Percentiles rank a stretch among this genome's conserved stretches.
phyloP scores from a whole-genome alignment of 2,888 invertebrate species.

The Aphidius colemani region DNA sequence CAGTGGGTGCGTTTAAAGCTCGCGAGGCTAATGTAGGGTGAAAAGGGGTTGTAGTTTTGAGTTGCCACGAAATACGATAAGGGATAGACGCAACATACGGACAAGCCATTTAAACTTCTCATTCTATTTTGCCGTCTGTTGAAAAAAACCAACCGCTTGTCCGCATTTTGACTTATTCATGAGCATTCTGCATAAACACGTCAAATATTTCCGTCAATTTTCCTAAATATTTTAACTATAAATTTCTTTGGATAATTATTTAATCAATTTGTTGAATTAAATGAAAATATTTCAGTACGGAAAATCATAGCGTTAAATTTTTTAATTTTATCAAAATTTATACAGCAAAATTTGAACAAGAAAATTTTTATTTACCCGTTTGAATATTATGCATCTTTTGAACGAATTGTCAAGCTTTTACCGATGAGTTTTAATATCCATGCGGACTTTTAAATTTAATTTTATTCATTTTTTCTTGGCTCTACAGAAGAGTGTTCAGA shows the following conservation, averaged over 20 bases:
- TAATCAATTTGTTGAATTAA: too few species aligned
- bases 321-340: too few species aligned
- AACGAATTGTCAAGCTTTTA: slow-evolving; percentile 5
- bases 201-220: too few species aligned
- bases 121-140: slow-evolving; percentile 38
- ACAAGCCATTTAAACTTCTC: slow-evolving; percentile 61
- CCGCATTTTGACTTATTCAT: slow-evolving; percentile 61
- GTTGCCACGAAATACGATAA: slow-evolving; percentile 24
- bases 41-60: slow-evolving; percentile 31
- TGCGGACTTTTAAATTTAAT: slow-evolving; percentile 37
- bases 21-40: slow-evolving; percentile 35
- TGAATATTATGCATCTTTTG: too few species aligned
- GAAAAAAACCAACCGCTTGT: slow-evolving; percentile 56
- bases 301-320: too few species aligned
- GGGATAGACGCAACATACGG: slow-evolving; percentile 57
- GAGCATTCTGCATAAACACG: slow-evolving; percentile 55
- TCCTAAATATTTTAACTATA: too few species aligned
- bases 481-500: slow-evolving; percentile 31
- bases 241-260: too few species aligned
- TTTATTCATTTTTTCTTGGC: slow-evolving; percentile 54
- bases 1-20: slow-evolving; percentile 31
- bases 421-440: neutral
- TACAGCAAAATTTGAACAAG: too few species aligned
- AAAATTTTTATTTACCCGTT: too few species aligned
- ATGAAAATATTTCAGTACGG: too few species aligned